These are phyloP conservation scores for Alexandromys fortis DNA, from an alignment of 2,113 vertebrate species.

Conservation along the genomic window DNA sequence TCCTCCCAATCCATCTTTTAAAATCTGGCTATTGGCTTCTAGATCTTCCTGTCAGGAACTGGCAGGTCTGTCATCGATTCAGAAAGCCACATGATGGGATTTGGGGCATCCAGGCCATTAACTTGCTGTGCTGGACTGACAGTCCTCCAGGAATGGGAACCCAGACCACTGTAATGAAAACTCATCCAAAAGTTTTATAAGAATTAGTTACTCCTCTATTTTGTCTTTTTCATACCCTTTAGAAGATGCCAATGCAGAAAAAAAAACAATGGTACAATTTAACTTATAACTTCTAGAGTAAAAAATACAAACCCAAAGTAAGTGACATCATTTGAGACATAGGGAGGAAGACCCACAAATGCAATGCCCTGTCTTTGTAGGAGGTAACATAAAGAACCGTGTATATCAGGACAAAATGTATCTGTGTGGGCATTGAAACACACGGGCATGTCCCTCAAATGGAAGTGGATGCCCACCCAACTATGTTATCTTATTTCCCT, in stretches of 20 bases:
- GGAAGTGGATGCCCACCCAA: neutral
- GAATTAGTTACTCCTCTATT: neutral
- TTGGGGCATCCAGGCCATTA: neutral
- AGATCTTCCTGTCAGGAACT: neutral
- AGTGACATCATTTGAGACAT: neutral
- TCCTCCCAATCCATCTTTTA: neutral
- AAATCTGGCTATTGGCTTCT: neutral
- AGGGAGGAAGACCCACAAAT: neutral
- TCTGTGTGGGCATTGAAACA: neutral
- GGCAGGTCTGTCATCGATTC: neutral
- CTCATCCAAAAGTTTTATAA: neutral
- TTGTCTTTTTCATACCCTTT: neutral
- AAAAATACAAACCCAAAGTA: neutral
- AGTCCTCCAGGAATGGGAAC: neutral
- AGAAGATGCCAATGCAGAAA: neutral
- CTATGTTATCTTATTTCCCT: neutral
- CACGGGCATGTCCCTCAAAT: fast-evolving
- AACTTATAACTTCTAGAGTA: neutral
- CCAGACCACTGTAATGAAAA: fast-evolving
- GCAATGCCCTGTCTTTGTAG: neutral
- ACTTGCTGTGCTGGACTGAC: no score
- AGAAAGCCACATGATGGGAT: neutral
- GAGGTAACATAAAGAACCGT: neutral
- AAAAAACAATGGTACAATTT: neutral
- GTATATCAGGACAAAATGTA: neutral